Conservation (phyloP, 1,140 invertebrate genomes). For the Drosophila pandora region DNA sequence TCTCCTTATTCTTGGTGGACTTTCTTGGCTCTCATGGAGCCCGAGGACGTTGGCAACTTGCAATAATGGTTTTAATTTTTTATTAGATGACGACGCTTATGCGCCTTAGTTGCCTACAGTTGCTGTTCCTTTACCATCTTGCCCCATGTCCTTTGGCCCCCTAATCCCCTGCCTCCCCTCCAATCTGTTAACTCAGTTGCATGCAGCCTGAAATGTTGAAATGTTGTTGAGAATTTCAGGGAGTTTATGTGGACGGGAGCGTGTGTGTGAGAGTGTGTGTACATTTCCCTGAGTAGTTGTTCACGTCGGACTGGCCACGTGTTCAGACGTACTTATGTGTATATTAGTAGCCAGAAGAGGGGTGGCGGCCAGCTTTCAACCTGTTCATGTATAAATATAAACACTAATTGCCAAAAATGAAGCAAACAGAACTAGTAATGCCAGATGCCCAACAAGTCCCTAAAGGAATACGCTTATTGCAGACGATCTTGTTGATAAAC, state of each 20-base stretch:
- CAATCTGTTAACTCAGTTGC: slow-evolving; percentile 6
- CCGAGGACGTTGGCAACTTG: slow-evolving; percentile 61
- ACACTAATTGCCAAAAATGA: slow-evolving; percentile 50
- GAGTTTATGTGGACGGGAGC: background rate
- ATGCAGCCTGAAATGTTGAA: slow-evolving; percentile 61
- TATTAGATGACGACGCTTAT: slow-evolving; percentile 81
- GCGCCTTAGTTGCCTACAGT: slow-evolving; percentile 74
- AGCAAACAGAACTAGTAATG: slow-evolving; percentile 9
- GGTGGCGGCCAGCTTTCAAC: slow-evolving; percentile 14
- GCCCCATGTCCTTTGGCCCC: background rate
- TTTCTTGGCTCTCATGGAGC: background rate
- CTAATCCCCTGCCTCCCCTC: slow-evolving; percentile 5
- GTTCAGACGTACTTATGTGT: slow-evolving; percentile 39
- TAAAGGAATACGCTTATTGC: slow-evolving; percentile 14
- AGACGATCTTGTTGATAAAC: background rate
- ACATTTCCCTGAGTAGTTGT: slow-evolving; percentile 23
- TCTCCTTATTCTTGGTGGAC: slow-evolving; percentile 18
- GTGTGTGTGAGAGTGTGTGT: slow-evolving; percentile 8
- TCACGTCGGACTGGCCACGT: slow-evolving; percentile 47
- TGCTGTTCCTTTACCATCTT: slow-evolving; percentile 5
- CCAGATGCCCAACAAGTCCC: background rate
- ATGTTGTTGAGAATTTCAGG: slow-evolving; percentile 68
- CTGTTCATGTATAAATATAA: slow-evolving; percentile 36
- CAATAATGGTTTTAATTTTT: slow-evolving; percentile 82
- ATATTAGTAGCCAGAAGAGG: slow-evolving; percentile 26